phyloP scores from a whole-genome alignment of 2,113 vertebrate species.

The Centropus bengalensis region DNA sequence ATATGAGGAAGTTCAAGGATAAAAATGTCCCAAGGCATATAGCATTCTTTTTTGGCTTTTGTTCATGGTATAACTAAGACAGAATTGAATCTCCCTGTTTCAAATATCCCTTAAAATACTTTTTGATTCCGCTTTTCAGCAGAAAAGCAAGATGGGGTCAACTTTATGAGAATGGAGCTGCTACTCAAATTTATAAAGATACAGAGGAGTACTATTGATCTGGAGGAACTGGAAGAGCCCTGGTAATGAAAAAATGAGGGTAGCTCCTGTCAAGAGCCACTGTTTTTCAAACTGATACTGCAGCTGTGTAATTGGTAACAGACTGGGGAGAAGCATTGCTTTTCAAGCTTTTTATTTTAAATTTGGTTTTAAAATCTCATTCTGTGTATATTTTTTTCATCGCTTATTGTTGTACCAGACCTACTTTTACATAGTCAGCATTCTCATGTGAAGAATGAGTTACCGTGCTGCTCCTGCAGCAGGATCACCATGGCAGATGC shows the following conservation, averaged over 20 bases:
- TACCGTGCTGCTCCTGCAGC: background rate
- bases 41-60: background rate
- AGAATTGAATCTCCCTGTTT: conserved; percentile 52
- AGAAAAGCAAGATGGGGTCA: conserved; percentile 47
- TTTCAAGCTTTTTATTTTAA: background rate
- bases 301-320: background rate
- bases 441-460: background rate
- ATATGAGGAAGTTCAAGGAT: background rate
- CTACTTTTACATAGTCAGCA: background rate
- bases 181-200: conserved; percentile 58
- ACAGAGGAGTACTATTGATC: conserved; percentile 29
- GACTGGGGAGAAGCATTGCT: background rate
- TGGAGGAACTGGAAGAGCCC: background rate
- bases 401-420: background rate
- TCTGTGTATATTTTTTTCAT: background rate
- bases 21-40: background rate
- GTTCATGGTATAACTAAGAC: background rate
- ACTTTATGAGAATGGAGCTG: conserved; percentile 33
- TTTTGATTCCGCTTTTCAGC: conserved; percentile 39
- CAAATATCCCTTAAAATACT: conserved; percentile 24
- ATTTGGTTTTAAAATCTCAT: background rate
- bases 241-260: conserved; percentile 30
- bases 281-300: background rate
- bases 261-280: background rate
- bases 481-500: background rate